Evolutionary conservation across 2,113 vertebrate species (phyloP), one percentile per base, ranked within the genome.

Genomic region (Notarius lentiginosus): DNA sequence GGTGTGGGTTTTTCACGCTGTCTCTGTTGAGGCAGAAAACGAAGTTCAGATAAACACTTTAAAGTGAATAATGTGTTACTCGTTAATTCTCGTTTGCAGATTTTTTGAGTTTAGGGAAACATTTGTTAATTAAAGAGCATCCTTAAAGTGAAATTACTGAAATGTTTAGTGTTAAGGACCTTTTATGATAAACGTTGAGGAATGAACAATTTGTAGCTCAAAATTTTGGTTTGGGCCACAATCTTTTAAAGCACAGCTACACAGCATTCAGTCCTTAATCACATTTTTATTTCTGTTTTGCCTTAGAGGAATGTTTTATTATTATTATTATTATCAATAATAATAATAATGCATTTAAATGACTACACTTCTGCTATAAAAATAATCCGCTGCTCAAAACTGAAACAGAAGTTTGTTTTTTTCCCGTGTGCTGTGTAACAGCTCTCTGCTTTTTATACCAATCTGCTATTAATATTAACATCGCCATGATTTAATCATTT

Each of bases 401-500:
- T 73, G 41, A 41, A 41, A 41, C 41, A 41, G 3, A 41, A 41
- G 41, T 41, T 41, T 41, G 41, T 0, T 30, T 41, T 30, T 41
- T 41, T 41, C 41, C 41, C 41, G 41, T 41, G 41, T 68, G n/a
- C 2, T 68, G 65, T 30, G 7, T 34, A 70, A 17, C 66, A 34
- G 63, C 66, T 34, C 15, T 70, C n/a, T 68, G 24, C 27, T 24
- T n/a, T 66, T 66, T 30, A 30, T 66, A 66, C 11, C 65, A 5
- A 14, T 34, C 94, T 92, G 91, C 94, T 91, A 96, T 97, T 96
- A 97, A 96, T 96, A 96, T 95, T 96, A 96, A 41, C 95, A 95
- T 96, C 92, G 92, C 90, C 94, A 93, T 94, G 95, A 96, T 94
- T 97, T 96, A 96, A 96, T 96, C 94, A 96, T 96, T 95, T 96